Evolutionary conservation across 2,113 vertebrate genomes (phyloP), one percentile per base, ranked within the genome.

Genomic region (Asarcornis scutulata): DNA sequence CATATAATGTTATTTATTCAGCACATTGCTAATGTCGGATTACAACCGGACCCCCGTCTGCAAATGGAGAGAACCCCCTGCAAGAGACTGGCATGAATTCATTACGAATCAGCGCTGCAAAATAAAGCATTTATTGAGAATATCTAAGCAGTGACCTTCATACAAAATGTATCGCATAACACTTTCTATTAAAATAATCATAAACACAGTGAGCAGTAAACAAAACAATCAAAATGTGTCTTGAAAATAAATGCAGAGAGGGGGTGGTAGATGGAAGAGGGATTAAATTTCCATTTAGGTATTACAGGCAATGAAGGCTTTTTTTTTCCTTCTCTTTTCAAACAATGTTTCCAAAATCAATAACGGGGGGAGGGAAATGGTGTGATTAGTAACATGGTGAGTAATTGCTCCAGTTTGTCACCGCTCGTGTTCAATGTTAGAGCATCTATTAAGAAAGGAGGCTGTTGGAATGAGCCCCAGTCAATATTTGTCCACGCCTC

Each of bases 201-300:
- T 95, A 97, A 96, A 97, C 97, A 96, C 96, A 96, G 96, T 94
- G 93, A 97, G 97, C 97, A 97, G 96, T 94, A 97, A 97, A 96
- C 97, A 97, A 96, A 97, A 97, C 95, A 97, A 97, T 96, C 96
- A 95, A 67, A 96, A 96, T 96, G 93, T 91, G 95, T 83, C 95
- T 76, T 55, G 96, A 89, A 97, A 96, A 96, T 89, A 74, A 96
- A 96, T 81, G 91, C 77, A 40, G 74, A 56, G 79, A 89, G 44
- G 56, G 90, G 53, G 75, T 34, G 89, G 90, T 72, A 55, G 88
- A 95, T 93, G 92, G 86, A 81, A 87, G 80, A 75, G 82, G 90
- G 90, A 96, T 97, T 97, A 94, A 91, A 96, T 96, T 95, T 91
- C 93, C 96, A 95, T 93, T 96, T 94, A 86, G 85, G 91, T 93